These are phyloP conservation scores for Perca schrenkii DNA, from an alignment of 2,113 vertebrate genomes.

Conservation along the genomic window DNA sequence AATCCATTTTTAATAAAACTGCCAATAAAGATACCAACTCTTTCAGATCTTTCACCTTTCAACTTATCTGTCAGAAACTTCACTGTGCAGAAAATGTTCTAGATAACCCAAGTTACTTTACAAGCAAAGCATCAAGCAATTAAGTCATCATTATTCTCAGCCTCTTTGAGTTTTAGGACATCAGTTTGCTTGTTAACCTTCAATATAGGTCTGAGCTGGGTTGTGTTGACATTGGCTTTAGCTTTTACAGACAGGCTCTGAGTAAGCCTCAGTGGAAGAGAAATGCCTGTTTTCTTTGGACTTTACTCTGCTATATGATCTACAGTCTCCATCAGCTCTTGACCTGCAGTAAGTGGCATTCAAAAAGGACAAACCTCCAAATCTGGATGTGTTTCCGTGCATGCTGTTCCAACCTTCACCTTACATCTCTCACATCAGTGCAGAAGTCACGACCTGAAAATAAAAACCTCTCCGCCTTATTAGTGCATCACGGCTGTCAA, in stretches of 20 bases:
- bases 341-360: constrained; percentile 2
- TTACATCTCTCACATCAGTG: constrained; percentile 13
- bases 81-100: background rate
- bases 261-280: constrained; percentile 18
- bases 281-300: constrained; percentile 54
- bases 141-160: constrained; percentile 29
- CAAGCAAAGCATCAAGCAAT: constrained; percentile 2
- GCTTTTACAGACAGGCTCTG: constrained; percentile 9
- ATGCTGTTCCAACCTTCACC: constrained; percentile 20
- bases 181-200: constrained; percentile 46
- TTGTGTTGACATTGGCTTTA: constrained; percentile 56
- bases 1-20: background rate
- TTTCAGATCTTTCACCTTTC: background rate
- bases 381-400: background rate
- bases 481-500: background rate
- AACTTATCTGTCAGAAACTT: background rate
- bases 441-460: constrained; percentile 15
- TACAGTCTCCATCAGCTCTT: constrained; percentile 15
- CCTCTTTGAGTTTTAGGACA: constrained; percentile 6
- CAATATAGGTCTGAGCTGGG: constrained; percentile 30
- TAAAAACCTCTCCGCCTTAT: background rate
- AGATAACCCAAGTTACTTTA: background rate
- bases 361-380: background rate
- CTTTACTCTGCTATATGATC: constrained; percentile 31
- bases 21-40: background rate